phyloP scores from a whole-genome alignment of 2,888 invertebrate species.

The Orchesella flavescens region DNA sequence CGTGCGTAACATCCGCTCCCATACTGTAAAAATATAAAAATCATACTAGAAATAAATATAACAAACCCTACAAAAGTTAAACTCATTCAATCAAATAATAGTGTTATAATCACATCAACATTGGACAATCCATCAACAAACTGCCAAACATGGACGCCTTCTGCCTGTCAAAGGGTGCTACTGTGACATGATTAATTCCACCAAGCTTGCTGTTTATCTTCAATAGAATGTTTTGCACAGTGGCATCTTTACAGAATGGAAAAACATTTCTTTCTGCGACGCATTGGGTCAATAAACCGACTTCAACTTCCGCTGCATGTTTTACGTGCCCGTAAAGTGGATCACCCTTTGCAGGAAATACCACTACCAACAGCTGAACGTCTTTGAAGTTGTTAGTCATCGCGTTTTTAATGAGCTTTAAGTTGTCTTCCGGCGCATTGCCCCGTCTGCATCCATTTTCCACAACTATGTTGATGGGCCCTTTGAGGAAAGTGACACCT shows the following conservation, averaged over 20 bases:
- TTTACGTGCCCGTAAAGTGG: conserved; percentile 51
- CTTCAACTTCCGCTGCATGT: conserved; percentile 62
- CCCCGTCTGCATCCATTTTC: not conserved
- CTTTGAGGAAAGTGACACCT: not conserved
- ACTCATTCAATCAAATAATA: too few species aligned
- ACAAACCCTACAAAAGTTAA: too few species aligned
- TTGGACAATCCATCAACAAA: conserved; percentile 67
- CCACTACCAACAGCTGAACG: conserved; percentile 14
- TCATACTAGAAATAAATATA: too few species aligned
- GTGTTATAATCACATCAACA: too few species aligned
- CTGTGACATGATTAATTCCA: conserved; percentile 73
- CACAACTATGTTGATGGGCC: not conserved
- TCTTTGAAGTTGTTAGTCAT: not conserved
- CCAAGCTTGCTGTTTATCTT: conserved; percentile 75
- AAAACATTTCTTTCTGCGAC: conserved; percentile 70
- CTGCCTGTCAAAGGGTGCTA: not conserved
- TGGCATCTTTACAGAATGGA: not conserved
- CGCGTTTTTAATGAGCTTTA: not conserved
- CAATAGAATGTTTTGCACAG: conserved; percentile 73
- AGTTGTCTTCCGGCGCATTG: not conserved
- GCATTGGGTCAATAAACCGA: conserved; percentile 74
- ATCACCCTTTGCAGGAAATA: conserved; percentile 35
- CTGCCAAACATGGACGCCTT: conserved; percentile 15
- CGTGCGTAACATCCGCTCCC: conserved; percentile 76
- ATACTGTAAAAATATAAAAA: too few species aligned